These are phyloP conservation scores for Pelosia muscerda DNA, from an alignment of 2,888 invertebrate genomes.

Conservation along the genomic window DNA sequence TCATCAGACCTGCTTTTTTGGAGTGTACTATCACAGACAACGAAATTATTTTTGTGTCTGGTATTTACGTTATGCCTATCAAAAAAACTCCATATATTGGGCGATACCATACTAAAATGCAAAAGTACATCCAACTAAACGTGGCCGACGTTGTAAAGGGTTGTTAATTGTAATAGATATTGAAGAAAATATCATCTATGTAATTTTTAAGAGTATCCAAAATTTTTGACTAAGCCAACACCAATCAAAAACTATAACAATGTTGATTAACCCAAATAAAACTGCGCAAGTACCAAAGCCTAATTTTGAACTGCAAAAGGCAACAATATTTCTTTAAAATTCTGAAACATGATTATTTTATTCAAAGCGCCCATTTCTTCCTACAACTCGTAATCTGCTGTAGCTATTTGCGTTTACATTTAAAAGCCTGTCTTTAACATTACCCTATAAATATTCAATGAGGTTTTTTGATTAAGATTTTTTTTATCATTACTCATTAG, in stretches of 20 bases:
- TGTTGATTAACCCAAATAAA: not conserved
- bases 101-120: no score
- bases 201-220: no score
- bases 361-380: slow-evolving; percentile 35
- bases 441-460: slow-evolving; percentile 57
- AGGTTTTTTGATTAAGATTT: slow-evolving; percentile 54
- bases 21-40: no score
- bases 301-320: slow-evolving; percentile 6
- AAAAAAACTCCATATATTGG: no score
- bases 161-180: not conserved
- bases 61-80: no score
- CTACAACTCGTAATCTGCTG: slow-evolving; percentile 42
- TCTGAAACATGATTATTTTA: slow-evolving; percentile 28
- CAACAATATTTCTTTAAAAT: slow-evolving; percentile 7
- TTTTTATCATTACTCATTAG: slow-evolving; percentile 75
- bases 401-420: slow-evolving; percentile 47
- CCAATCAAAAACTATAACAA: not conserved
- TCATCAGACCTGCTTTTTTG: no score
- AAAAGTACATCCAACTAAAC: no score
- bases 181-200: not conserved
- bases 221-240: not conserved
- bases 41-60: no score
- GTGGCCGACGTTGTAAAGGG: no score
- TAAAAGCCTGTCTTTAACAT: slow-evolving; percentile 43
- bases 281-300: not conserved